Evolutionary conservation across 2,113 vertebrate genomes (phyloP).

Genomic region (Mesocricetus auratus): DNA sequence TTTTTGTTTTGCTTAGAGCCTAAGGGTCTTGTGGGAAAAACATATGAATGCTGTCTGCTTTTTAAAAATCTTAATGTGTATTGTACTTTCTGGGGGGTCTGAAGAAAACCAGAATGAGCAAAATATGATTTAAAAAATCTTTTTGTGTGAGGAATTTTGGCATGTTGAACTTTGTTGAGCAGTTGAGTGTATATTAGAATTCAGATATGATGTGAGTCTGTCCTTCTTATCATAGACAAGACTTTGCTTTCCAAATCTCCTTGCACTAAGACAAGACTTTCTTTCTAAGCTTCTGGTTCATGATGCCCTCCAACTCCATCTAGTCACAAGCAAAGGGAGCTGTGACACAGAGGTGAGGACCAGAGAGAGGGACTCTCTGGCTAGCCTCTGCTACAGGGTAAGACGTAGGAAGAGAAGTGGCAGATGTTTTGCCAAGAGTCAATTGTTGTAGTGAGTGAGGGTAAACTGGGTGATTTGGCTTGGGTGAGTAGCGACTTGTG

Average conservation of each 20-base stretch:
- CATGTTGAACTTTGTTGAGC: background rate
- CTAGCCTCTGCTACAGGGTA: background rate
- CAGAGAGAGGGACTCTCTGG: background rate
- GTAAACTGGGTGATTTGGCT: background rate
- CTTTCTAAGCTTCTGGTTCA: background rate
- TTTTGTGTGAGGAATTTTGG: constrained; percentile 37
- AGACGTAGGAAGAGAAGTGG: background rate
- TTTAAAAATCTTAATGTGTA: background rate
- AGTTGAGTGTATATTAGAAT: background rate
- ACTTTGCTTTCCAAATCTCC: background rate
- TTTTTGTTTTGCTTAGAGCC: constrained; percentile 43
- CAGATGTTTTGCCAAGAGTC: background rate
- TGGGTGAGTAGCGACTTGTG: background rate
- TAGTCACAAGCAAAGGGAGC: background rate
- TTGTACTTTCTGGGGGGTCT: background rate
- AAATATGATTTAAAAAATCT: background rate
- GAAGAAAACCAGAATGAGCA: constrained; percentile 16
- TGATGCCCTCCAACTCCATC: background rate
- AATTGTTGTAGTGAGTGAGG: background rate
- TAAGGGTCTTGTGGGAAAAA: background rate
- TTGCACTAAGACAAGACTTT: background rate
- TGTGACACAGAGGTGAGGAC: background rate
- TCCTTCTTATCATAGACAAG: background rate
- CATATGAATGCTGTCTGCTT: background rate
- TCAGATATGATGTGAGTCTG: background rate